Evolutionary conservation across 2,797 vertebrate species (phyloP).

Genomic region (Molossus molossus): DNA sequence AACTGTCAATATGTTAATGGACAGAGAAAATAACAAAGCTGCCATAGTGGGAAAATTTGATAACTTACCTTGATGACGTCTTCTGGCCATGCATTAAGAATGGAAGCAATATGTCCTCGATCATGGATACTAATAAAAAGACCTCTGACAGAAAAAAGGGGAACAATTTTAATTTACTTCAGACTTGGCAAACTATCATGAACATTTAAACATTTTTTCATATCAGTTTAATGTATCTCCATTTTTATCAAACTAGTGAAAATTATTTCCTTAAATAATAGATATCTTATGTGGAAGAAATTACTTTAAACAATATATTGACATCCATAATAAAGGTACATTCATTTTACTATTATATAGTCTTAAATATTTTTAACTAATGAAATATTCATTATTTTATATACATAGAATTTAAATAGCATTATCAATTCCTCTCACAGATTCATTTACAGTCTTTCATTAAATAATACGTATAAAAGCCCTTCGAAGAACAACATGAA

Average conservation of each 20-base stretch:
- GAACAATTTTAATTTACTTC: slow-evolving; percentile 52
- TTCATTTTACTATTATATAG: not conserved
- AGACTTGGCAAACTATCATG: slow-evolving; percentile 31
- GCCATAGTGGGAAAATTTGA: slow-evolving; percentile 21
- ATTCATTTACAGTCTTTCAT: slow-evolving; percentile 38
- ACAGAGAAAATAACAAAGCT: slow-evolving; percentile 31
- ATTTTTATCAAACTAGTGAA: slow-evolving; percentile 61
- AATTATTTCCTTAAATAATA: slow-evolving; percentile 50
- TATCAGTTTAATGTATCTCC: not conserved
- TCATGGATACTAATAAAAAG: slow-evolving; percentile 98
- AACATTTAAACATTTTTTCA: not conserved
- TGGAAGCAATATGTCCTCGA: slow-evolving; percentile 94
- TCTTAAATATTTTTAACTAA: slow-evolving; percentile 58
- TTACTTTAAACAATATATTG: slow-evolving; percentile 12
- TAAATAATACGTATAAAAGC: slow-evolving; percentile 46
- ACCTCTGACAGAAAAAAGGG: slow-evolving; percentile 91
- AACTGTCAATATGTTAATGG: not conserved
- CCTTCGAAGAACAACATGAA: slow-evolving; percentile 37
- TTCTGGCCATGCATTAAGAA: slow-evolving; percentile 97
- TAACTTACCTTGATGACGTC: slow-evolving; percentile 93
- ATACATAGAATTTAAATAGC: slow-evolving; percentile 4
- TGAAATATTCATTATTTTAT: not conserved
- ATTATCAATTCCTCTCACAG: not conserved
- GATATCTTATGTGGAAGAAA: not conserved
- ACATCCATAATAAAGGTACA: not conserved